phyloP scores from a whole-genome alignment of 2,888 invertebrate species.

The Philereme transversata region DNA sequence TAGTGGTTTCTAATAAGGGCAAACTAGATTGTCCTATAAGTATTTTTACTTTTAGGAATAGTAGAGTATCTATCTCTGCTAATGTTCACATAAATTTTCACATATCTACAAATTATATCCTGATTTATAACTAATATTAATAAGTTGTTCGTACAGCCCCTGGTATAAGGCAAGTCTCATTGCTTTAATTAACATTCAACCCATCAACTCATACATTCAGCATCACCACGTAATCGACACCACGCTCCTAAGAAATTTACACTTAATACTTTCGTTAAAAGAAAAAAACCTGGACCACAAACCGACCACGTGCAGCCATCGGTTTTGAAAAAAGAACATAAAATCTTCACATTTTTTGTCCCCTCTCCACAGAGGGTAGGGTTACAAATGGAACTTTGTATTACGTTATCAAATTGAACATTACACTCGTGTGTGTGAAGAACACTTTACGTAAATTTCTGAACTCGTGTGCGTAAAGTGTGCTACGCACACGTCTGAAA shows the following conservation, averaged over 20 bases:
- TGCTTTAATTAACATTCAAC: slow-evolving; percentile 5
- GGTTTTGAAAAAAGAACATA: slow-evolving; percentile 66
- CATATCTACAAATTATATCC: too few relatives aligned
- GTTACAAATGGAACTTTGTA: slow-evolving; percentile 79
- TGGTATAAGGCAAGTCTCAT: neutral
- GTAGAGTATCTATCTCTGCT: too few relatives aligned
- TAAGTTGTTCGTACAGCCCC: too few relatives aligned
- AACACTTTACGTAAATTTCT: neutral
- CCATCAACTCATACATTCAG: slow-evolving; percentile 3
- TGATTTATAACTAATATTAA: too few relatives aligned
- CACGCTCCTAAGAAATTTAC: slow-evolving; percentile 68
- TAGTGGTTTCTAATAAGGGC: too few relatives aligned
- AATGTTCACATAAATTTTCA: too few relatives aligned
- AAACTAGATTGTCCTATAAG: too few relatives aligned
- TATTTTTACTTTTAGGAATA: too few relatives aligned
- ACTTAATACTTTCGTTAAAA: slow-evolving; percentile 74
- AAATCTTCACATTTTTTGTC: slow-evolving; percentile 69
- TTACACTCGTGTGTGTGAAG: slow-evolving; percentile 29
- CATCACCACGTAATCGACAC: slow-evolving; percentile 60
- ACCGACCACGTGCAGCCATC: slow-evolving; percentile 78
- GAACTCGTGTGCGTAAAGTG: too few relatives aligned
- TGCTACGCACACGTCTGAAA: slow-evolving; percentile 31
- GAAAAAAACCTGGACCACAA: slow-evolving; percentile 73
- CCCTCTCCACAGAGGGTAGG: slow-evolving; percentile 69
- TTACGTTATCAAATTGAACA: slow-evolving; percentile 50